Evolutionary conservation across 1,140 invertebrate species (phyloP), one percentile per base, ranked within the genome.

Genomic region (Neoseiulus cucumeris): DNA sequence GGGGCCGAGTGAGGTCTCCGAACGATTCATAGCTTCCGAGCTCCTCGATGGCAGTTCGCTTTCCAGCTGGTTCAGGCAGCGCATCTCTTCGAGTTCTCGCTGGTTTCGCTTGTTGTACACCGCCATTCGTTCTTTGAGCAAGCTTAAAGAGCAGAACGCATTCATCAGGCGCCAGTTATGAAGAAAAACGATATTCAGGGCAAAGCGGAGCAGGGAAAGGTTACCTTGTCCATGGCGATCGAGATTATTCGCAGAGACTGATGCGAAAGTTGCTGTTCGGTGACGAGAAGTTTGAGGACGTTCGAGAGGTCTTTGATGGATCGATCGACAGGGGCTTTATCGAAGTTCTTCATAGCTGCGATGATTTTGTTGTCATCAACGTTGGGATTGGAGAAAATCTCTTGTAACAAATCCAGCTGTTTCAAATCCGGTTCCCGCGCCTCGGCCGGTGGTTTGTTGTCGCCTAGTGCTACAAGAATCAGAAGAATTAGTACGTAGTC

Each of bases 171-270:
- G n/a, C n/a, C n/a, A n/a, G n/a, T n/a, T n/a, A n/a, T n/a, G n/a
- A n/a, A n/a, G n/a, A n/a, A n/a, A n/a, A n/a, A n/a, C 42, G 42
- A 12, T 12, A 44, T 44, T 44, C n/a, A 44, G 42, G 42, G 42
- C 42, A 44, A n/a, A 44, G n/a, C n/a, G n/a, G n/a, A n/a, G n/a
- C n/a, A n/a, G n/a, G n/a, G 33, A 39, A 39, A 39, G 9, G 14
- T 25, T 9, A 59, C 51, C 51, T 59, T 59, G 51, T 59, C 51
- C 51, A 59, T 59, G 17, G 51, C 51, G 14, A 59, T 33, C 14
- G 51, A 59, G 9, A 59, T 59, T 2, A 59, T 59, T 25, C 51
- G 51, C 14, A 59, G 22, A 5, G 51, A 59, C 9, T 59, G 51
- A 6, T 29, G 22, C 22, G 51, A 59, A 2, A 59, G 51, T 20